phyloP scores from a whole-genome alignment of 37 sponge, comb jelly and placozoan genomes.

The Aplysina aerophoba region DNA sequence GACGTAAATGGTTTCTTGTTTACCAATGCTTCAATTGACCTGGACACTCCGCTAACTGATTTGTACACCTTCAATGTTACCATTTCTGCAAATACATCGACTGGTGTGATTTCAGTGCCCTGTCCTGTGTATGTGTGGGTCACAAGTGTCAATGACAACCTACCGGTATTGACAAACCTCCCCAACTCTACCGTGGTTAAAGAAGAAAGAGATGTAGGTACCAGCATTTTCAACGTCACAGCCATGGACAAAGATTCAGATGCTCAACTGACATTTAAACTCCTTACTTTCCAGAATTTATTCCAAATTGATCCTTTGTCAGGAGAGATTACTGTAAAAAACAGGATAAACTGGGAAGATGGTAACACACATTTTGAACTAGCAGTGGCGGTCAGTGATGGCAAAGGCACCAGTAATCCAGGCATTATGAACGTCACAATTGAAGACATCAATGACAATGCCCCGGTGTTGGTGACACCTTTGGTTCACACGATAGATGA shows the following conservation, averaged over 20 bases:
- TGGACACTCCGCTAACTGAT: background rate
- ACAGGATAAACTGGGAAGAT: conserved; percentile 40
- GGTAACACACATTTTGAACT: background rate
- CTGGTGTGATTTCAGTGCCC: background rate
- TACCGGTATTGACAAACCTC: conserved; percentile 36
- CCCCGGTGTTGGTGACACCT: conserved; percentile 33
- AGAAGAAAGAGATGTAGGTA: conserved; percentile 6
- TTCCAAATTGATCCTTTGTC: conserved; percentile 15
- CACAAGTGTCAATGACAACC: background rate
- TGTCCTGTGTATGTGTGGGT: background rate
- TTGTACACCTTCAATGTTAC: background rate
- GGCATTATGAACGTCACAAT: conserved; percentile 1
- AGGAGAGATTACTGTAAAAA: conserved; percentile 9
- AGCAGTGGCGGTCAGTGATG: conserved; percentile 33
- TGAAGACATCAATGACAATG: conserved; percentile 65
- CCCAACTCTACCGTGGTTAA: conserved; percentile 18
- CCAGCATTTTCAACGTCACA: conserved; percentile 8
- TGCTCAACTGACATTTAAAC: background rate
- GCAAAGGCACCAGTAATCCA: background rate
- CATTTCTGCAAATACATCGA: background rate
- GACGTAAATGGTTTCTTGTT: background rate
- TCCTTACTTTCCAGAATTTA: background rate
- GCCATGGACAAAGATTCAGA: conserved; percentile 46
- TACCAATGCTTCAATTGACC: background rate
- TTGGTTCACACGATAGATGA: conserved; percentile 18